Percentiles rank a stretch among this genome's conserved stretches.
phyloP scores from a whole-genome alignment of 2,113 vertebrate genomes.

The Xenus cinereus region DNA sequence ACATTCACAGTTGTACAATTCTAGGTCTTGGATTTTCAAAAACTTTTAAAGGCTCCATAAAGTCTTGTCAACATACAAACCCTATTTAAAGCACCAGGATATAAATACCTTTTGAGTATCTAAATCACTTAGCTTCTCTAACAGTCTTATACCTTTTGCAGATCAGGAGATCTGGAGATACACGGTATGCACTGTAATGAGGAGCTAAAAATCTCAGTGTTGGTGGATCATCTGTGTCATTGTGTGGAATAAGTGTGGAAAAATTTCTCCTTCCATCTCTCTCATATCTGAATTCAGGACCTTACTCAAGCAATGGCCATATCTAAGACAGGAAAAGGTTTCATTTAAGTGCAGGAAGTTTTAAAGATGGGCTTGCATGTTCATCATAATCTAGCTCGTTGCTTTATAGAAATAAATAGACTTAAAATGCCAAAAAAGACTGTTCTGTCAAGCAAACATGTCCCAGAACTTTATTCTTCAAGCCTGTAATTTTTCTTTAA shows the following conservation, averaged over 20 bases:
- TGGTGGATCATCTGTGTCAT: not conserved
- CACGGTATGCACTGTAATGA: rapidly evolving
- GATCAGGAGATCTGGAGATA: not conserved
- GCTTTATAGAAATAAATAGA: not conserved
- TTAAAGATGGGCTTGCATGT: rapidly evolving
- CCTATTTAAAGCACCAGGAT: not conserved
- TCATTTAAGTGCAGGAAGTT: not conserved
- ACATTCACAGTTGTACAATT: not conserved
- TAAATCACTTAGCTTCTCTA: not conserved
- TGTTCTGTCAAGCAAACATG: rapidly evolving
- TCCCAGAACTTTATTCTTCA: not conserved
- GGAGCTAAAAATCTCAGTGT: not conserved
- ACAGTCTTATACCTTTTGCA: not conserved
- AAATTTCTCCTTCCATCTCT: not conserved
- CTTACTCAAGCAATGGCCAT: not conserved
- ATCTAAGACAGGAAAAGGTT: not conserved
- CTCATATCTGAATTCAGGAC: not conserved
- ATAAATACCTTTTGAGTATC: not conserved
- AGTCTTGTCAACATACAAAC: not conserved
- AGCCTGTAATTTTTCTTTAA: not conserved
- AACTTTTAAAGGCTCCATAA: not conserved
- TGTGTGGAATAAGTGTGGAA: not conserved
- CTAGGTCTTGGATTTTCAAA: not conserved
- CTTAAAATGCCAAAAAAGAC: not conserved
- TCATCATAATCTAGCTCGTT: not conserved